Percentiles rank a stretch among this genome's conserved stretches.
Conservation (phyloP, 2,888 invertebrate genomes). For the Alitta virens region DNA sequence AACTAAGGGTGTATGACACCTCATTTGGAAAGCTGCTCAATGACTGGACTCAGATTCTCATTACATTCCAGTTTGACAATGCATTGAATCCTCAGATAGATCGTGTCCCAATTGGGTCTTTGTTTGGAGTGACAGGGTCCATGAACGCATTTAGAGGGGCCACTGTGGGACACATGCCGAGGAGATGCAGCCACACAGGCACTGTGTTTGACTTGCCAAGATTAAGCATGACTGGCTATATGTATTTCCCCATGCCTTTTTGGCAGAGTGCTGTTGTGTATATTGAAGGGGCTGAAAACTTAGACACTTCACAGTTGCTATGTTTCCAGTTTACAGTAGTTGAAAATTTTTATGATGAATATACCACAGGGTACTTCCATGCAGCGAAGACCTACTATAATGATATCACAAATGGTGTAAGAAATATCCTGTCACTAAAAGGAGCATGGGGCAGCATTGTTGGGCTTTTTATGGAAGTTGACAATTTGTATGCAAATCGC, state of each 20-base stretch:
- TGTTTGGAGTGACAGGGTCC: conserved; percentile 28
- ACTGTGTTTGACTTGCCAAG: not conserved
- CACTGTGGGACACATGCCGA: conserved; percentile 19
- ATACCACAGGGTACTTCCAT: conserved; percentile 27
- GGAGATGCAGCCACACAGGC: conserved; percentile 19
- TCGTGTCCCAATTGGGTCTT: conserved; percentile 25
- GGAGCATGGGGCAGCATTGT: conserved; percentile 31
- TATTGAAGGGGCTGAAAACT: conserved; percentile 17
- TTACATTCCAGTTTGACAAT: conserved; percentile 24
- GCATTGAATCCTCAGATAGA: conserved; percentile 22
- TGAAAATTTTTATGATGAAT: conserved; percentile 23
- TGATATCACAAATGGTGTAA: conserved; percentile 21
- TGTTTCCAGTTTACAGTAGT: conserved; percentile 24
- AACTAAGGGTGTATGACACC: conserved; percentile 23
- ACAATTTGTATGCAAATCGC: conserved; percentile 25
- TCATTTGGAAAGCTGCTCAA: conserved; percentile 3
- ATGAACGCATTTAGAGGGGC: conserved; percentile 29
- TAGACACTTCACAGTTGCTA: conserved; percentile 9
- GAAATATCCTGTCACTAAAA: conserved; percentile 18
- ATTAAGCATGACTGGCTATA: conserved; percentile 24
- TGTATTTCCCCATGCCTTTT: conserved; percentile 32
- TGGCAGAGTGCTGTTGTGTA: conserved; percentile 24
- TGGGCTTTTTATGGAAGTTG: conserved; percentile 26
- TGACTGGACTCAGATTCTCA: conserved; percentile 29
- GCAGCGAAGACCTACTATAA: conserved; percentile 21